Percentiles rank a stretch among this genome's conserved stretches.
These are phyloP conservation scores for Leptoteleia sp. DNA, from an alignment of 1,140 invertebrate species.

Conservation along the genomic window DNA sequence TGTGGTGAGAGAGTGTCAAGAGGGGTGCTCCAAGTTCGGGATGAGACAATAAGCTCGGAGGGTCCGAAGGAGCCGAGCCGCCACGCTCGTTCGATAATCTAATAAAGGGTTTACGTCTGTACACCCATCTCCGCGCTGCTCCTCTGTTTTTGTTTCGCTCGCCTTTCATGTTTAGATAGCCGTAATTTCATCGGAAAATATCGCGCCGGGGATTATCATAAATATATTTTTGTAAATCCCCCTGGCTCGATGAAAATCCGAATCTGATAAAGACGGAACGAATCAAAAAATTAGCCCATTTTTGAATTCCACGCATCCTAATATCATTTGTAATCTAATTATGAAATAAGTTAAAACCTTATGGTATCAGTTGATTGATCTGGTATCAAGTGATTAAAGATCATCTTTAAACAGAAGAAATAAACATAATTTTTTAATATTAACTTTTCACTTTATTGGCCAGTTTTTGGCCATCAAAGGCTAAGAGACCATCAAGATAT, in stretches of 20 bases:
- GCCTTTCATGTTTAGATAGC: conserved; percentile 65
- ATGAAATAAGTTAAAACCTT: too few species aligned
- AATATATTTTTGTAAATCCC: conserved; percentile 40
- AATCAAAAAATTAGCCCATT: conserved; percentile 1
- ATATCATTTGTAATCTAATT: too few species aligned
- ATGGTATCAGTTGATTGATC: too few species aligned
- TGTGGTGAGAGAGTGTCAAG: conserved; percentile 61
- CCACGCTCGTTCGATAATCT: conserved; percentile 78
- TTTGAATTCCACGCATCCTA: too few species aligned
- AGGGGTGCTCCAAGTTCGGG: conserved; percentile 62
- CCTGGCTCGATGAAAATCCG: not conserved
- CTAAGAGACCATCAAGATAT: too few species aligned
- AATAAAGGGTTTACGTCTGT: conserved; percentile 76
- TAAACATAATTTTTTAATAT: too few species aligned
- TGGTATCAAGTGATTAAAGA: too few species aligned
- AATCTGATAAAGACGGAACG: conserved; percentile 15
- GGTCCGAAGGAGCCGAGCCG: conserved; percentile 67
- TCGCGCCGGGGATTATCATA: conserved; percentile 59
- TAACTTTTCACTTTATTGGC: too few species aligned
- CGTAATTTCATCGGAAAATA: conserved; percentile 77
- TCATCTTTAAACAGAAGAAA: too few species aligned
- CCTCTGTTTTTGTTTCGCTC: conserved; percentile 57
- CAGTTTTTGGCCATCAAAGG: too few species aligned
- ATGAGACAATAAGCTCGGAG: conserved; percentile 77
- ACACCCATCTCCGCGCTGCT: conserved; percentile 45